Percentiles rank a stretch among this genome's conserved stretches.
Evolutionary conservation across 2,113 vertebrate genomes (phyloP).

Genomic region (Etia nguti): DNA sequence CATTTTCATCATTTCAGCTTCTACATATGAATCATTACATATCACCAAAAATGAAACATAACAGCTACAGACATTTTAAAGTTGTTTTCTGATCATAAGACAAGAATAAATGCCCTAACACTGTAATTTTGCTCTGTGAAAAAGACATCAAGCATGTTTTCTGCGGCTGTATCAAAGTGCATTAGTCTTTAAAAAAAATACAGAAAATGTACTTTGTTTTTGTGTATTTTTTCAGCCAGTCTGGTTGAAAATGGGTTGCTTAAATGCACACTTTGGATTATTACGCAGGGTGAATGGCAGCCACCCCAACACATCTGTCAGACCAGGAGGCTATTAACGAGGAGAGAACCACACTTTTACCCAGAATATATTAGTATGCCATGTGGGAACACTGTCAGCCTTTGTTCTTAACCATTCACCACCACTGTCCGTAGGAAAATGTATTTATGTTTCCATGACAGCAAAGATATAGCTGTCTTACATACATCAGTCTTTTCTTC

Average conservation of each 20-base stretch:
- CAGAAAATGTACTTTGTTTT: neutral
- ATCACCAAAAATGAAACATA: neutral
- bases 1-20: neutral
- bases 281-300: slow-evolving; percentile 43
- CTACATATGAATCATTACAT: neutral
- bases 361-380: slow-evolving; percentile 50
- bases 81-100: neutral
- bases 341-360: slow-evolving; percentile 42
- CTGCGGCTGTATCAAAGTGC: neutral
- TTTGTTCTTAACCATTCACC: slow-evolving; percentile 1
- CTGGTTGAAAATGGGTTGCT: slow-evolving; percentile 17
- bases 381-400: slow-evolving; percentile 15
- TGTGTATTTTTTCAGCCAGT: neutral
- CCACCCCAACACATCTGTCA: slow-evolving; percentile 48
- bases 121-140: neutral
- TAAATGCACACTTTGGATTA: slow-evolving; percentile 34
- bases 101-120: neutral
- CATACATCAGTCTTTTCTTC: neutral
- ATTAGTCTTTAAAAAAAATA: neutral
- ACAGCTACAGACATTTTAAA: neutral
- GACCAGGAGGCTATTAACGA: slow-evolving; percentile 45
- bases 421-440: neutral
- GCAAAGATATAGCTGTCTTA: neutral
- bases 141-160: neutral
- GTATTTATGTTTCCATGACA: neutral